These are phyloP conservation scores for Cephus spinipes DNA, from an alignment of 2,888 invertebrate species.

Conservation along the genomic window DNA sequence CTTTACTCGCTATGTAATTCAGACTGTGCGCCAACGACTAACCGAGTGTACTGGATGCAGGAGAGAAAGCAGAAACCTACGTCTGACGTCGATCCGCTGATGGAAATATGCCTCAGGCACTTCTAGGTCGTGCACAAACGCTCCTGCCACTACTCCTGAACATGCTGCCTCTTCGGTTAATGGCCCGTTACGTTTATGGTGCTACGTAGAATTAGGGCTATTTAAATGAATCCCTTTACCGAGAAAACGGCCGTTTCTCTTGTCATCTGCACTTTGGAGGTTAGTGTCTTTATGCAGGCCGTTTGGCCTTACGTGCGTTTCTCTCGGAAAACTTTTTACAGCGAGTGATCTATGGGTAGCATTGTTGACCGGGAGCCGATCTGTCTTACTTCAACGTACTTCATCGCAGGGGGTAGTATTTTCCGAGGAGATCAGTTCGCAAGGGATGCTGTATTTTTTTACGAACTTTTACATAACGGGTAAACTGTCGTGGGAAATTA, in stretches of 20 bases:
- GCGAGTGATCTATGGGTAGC: not conserved
- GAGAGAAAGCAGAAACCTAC: constrained; percentile 4
- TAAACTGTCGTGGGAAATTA: not conserved
- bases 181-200: not conserved
- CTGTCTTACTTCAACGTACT: not conserved
- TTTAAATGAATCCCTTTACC: not conserved
- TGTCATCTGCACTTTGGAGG: not conserved
- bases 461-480: not conserved
- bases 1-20: not conserved
- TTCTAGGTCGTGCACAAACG: not conserved
- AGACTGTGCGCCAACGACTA: not conserved
- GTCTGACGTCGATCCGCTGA: not conserved
- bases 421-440: not conserved
- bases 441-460: not conserved
- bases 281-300: not conserved
- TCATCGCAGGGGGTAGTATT: not conserved
- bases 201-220: not conserved
- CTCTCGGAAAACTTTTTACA: not conserved
- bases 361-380: not conserved
- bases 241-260: not conserved
- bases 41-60: not conserved
- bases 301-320: not conserved
- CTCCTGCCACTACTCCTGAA: not conserved
- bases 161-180: not conserved
- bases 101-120: not conserved